These are phyloP conservation scores for Caerostris darwini DNA, from an alignment of 1,140 invertebrate genomes.

Conservation along the genomic window DNA sequence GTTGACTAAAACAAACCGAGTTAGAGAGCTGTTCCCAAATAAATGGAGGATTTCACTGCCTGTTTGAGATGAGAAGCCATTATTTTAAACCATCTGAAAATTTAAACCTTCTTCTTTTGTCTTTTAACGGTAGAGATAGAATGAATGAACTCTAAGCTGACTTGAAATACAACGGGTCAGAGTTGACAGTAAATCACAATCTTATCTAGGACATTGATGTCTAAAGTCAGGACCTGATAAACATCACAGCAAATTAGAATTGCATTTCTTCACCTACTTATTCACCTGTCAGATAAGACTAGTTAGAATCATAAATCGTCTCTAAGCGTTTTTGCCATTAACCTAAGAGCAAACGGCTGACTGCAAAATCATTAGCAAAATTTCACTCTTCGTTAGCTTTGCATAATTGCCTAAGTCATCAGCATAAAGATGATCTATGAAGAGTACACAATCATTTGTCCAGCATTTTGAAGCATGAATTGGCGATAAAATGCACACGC, in stretches of 20 bases:
- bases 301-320: conserved; percentile 70
- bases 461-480: conserved; percentile 54
- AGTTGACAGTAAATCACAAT: conserved; percentile 45
- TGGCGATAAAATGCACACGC: conserved; percentile 39
- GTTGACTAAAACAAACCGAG: neutral
- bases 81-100: neutral
- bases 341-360: conserved; percentile 57
- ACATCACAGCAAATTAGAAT: conserved; percentile 50
- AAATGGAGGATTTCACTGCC: neutral
- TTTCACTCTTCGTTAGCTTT: conserved; percentile 73
- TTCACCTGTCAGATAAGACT: conserved; percentile 62
- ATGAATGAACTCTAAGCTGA: conserved; percentile 14
- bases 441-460: conserved; percentile 65
- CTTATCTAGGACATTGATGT: conserved; percentile 32
- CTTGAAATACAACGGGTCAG: conserved; percentile 32
- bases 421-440: conserved; percentile 75
- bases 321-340: conserved; percentile 76
- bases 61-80: neutral
- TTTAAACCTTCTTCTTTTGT: neutral
- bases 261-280: conserved; percentile 53
- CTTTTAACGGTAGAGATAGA: conserved; percentile 6
- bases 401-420: conserved; percentile 73
- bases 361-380: conserved; percentile 76
- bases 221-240: conserved; percentile 16
- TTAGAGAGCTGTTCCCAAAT: neutral